These are phyloP conservation scores for Drosophila novamexicana DNA, from an alignment of 1,140 invertebrate genomes.

Conservation along the genomic window DNA sequence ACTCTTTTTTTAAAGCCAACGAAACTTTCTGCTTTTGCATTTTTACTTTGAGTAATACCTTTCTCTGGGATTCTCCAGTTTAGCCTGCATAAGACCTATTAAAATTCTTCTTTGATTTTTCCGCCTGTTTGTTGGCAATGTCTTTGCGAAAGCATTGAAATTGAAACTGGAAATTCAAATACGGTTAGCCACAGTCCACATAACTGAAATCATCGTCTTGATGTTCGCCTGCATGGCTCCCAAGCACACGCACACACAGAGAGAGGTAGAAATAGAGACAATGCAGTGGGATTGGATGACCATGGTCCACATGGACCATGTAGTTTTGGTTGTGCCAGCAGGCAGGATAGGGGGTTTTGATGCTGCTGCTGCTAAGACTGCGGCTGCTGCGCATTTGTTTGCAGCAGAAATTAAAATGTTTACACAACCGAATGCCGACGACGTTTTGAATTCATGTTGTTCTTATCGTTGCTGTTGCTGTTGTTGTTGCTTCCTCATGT, in stretches of 20 bases:
- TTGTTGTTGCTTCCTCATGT: constrained; percentile 31
- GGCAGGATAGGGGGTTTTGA: background rate
- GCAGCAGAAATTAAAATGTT: constrained; percentile 80
- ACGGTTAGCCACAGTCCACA: constrained; percentile 20
- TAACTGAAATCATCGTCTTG: constrained; percentile 45
- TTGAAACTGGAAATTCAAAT: constrained; percentile 60
- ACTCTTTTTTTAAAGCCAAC: background rate
- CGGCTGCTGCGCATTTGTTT: constrained; percentile 73
- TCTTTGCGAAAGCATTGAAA: constrained; percentile 46
- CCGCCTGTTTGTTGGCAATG: constrained; percentile 8
- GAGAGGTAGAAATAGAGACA: constrained; percentile 6
- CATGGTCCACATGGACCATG: constrained; percentile 69
- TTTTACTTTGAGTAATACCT: background rate
- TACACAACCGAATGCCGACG: constrained; percentile 77
- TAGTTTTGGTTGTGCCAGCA: constrained; percentile 33
- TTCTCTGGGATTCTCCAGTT: background rate
- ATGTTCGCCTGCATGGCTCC: constrained; percentile 35
- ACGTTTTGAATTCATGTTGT: constrained; percentile 72
- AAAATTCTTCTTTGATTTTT: too few species aligned
- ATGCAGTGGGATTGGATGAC: constrained; percentile 61
- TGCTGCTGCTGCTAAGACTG: constrained; percentile 48
- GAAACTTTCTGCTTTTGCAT: background rate
- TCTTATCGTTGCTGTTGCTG: constrained; percentile 31
- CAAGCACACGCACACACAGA: constrained; percentile 27
- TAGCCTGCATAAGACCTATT: background rate